A percentile compares a stretch with the other conserved stretches of the same genome.
These are phyloP conservation scores for Pheosia tremula DNA, from an alignment of 2,888 invertebrate genomes.

Conservation along the genomic window DNA sequence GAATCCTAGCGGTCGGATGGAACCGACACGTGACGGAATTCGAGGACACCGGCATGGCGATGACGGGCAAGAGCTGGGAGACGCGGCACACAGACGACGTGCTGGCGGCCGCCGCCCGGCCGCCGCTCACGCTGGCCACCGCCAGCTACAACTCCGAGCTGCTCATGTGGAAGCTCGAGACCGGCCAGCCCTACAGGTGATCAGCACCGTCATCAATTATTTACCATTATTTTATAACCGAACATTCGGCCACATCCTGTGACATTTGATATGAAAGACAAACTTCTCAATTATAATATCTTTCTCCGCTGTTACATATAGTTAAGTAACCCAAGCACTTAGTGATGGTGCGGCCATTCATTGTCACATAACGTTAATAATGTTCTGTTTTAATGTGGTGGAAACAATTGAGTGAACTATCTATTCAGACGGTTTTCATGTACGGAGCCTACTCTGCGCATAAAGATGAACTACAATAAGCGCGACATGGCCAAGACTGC, in stretches of 20 bases:
- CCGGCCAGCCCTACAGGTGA: constrained; percentile 89
- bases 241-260: no score
- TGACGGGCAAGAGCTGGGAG: constrained; percentile 88
- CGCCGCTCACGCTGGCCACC: constrained; percentile 89
- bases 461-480: constrained; percentile 83
- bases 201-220: not conserved
- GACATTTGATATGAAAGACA: no score
- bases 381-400: no score
- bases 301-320: no score
- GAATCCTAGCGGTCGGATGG: constrained; percentile 92
- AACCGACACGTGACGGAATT: constrained; percentile 89
- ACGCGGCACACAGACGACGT: constrained; percentile 90
- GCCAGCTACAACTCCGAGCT: constrained; percentile 91
- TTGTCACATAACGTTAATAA: not conserved
- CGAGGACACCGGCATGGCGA: constrained; percentile 78
- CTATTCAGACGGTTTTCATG: constrained; percentile 73
- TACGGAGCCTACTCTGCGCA: constrained; percentile 82
- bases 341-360: no score
- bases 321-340: no score
- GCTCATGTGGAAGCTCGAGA: constrained; percentile 92
- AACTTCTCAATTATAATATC: no score
- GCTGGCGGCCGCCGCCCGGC: constrained; percentile 86
- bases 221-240: no score
- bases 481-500: constrained; percentile 44
- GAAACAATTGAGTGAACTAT: not conserved